phyloP scores from a whole-genome alignment of 2,113 vertebrate genomes.

The Origma solitaria region DNA sequence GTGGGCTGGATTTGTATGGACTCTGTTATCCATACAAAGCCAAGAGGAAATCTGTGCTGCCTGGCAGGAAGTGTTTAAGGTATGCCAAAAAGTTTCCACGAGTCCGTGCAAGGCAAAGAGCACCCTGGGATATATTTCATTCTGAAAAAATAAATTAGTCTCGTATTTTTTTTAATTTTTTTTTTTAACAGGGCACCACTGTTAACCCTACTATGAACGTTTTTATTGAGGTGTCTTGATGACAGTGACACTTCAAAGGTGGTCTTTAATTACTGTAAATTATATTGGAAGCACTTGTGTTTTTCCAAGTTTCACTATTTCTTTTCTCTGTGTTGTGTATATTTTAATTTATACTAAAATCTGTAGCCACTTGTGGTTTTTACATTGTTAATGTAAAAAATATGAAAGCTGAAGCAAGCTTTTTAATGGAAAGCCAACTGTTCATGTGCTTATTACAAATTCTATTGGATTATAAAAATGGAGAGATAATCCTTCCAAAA shows the following conservation, averaged over 20 bases:
- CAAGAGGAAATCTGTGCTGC: background rate
- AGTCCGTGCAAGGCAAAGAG: background rate
- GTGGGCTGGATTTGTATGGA: background rate
- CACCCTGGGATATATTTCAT: accelerated
- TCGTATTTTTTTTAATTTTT: too few relatives aligned
- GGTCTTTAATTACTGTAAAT: background rate
- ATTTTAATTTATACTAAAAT: background rate
- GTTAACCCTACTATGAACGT: background rate
- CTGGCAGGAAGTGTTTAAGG: background rate
- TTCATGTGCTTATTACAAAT: background rate
- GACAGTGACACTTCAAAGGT: background rate
- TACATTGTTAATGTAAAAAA: background rate
- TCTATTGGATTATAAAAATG: background rate
- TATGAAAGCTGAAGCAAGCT: background rate
- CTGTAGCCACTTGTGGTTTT: background rate
- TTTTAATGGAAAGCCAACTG: background rate
- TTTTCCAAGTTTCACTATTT: background rate
- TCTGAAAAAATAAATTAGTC: background rate
- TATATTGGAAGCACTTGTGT: background rate
- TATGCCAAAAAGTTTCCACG: background rate
- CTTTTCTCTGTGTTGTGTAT: background rate
- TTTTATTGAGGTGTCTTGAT: background rate
- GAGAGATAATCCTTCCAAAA: background rate
- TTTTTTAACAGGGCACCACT: background rate
- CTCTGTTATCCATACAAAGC: background rate